Conservation (phyloP, 2,113 vertebrate species). For the Diglossa brunneiventris region DNA sequence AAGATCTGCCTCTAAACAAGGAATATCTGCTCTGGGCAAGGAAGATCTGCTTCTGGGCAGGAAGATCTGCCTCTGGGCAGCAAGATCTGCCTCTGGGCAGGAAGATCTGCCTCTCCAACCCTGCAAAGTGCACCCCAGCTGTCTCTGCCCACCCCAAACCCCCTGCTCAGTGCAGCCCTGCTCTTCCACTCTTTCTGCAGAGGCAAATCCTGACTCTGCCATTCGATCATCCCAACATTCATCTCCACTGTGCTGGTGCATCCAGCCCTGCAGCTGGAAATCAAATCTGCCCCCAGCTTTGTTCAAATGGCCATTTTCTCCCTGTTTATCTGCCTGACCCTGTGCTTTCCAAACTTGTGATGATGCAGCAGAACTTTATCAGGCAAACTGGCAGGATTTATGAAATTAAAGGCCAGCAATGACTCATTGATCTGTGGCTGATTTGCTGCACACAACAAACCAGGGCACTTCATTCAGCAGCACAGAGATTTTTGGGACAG, state of each 20-base stretch:
- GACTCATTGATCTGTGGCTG: background rate
- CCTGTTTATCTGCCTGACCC: background rate
- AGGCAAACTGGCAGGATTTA: background rate
- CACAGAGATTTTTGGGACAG: background rate
- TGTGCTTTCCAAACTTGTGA: background rate
- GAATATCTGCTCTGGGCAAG: too few species aligned
- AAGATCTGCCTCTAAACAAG: too few species aligned
- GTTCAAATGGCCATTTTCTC: background rate
- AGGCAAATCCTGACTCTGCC: background rate
- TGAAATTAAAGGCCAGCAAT: background rate
- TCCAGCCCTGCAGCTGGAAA: background rate
- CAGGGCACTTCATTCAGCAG: background rate
- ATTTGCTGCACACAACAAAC: rapidly evolving
- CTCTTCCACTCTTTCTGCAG: background rate
- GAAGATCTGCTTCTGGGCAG: too few species aligned
- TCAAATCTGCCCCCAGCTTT: background rate
- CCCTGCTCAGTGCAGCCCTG: background rate
- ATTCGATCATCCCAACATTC: background rate
- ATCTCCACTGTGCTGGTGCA: background rate
- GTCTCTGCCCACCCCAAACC: background rate
- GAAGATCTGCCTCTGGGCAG: too few species aligned
- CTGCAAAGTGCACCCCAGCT: background rate
- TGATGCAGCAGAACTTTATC: background rate
- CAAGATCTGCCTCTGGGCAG: background rate
- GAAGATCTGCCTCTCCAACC: background rate